Base-by-base conservation (phyloP, 1,140 invertebrate genomes). In the Drosophila kurseongensis region DNA sequence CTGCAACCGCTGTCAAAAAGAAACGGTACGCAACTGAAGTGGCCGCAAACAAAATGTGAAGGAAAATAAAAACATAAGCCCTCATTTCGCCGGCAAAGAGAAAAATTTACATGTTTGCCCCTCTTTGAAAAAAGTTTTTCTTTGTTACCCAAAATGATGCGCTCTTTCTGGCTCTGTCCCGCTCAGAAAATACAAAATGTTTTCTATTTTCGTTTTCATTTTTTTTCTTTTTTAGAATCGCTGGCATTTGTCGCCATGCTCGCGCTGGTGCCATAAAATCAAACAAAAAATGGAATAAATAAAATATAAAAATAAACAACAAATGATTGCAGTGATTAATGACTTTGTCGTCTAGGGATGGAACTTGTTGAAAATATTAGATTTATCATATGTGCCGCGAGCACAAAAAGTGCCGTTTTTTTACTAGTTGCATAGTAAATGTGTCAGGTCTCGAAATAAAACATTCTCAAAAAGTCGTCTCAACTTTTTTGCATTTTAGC, bases 241-340 rank as follows among this genome's bases (percentile, higher is more conserved):
- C n/a, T 68, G 65, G 42, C 67, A 42, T 57, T 73, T 73, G 83
- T 84, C 79, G 78, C 84, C 69, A 63, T 63, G 75, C 56, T 56
- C 58, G 36, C 42, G 41, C 42, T 62, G 62, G 35, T 74, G 62
- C 67, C 51, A 77, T 73, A 89, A 84, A 80, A 74, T 50, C 42
- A 65, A 45, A 56, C 42, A 65, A 59, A 71, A 67, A 66, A 57
- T 62, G 41, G 68, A 65, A 62, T 65, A 68, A 75, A 72, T 62
- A 75, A 75, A 71, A 79, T 72, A 72, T 62, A 75, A 78, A 79
- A 83, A 83, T 79, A 79, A 84, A 80, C 50, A 84, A 79, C 54
- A 76, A 77, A 71, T 62, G 68, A 44, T 50, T 55, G 58, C 60
- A 74, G 59, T 88, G 83, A 88, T 89, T 88, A 72, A 79, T 88